Percentiles rank a stretch among this genome's conserved stretches.
phyloP scores from a whole-genome alignment of 2,888 invertebrate species.

The Odontomyia ornata region DNA sequence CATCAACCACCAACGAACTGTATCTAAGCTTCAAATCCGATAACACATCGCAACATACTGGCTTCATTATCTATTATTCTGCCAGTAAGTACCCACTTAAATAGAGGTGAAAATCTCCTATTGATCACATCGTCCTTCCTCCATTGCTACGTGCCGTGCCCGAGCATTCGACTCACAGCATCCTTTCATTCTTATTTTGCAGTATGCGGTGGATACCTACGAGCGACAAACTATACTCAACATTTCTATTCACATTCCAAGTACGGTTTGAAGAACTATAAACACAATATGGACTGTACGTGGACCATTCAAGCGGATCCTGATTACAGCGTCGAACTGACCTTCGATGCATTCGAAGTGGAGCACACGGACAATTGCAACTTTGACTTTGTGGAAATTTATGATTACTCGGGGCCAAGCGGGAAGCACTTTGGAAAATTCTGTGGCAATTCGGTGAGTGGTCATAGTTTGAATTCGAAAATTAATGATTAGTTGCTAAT shows the following conservation, averaged over 20 bases:
- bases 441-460: constrained; percentile 84
- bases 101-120: neutral
- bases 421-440: constrained; percentile 83
- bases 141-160: neutral
- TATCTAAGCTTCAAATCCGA: constrained; percentile 97
- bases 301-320: constrained; percentile 91
- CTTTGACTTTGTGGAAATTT: constrained; percentile 94
- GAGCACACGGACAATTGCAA: constrained; percentile 93
- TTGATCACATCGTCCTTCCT: neutral
- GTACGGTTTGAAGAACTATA: constrained; percentile 91
- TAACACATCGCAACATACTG: constrained; percentile 91
- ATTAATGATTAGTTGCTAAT: neutral
- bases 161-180: too few relatives aligned
- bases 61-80: constrained; percentile 91
- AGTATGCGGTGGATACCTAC: constrained; percentile 94
- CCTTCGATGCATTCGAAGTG: constrained; percentile 76
- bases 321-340: constrained; percentile 82
- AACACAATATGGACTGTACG: constrained; percentile 89
- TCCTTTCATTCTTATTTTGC: constrained; percentile 51
- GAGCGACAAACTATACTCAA: constrained; percentile 80
- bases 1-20: constrained; percentile 88
- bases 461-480: neutral
- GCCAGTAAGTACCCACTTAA: constrained; percentile 71
- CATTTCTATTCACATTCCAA: constrained; percentile 95
- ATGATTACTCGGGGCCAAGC: constrained; percentile 87